Conservation (phyloP, 2,888 invertebrate species). For the Abrostola triplasia region DNA sequence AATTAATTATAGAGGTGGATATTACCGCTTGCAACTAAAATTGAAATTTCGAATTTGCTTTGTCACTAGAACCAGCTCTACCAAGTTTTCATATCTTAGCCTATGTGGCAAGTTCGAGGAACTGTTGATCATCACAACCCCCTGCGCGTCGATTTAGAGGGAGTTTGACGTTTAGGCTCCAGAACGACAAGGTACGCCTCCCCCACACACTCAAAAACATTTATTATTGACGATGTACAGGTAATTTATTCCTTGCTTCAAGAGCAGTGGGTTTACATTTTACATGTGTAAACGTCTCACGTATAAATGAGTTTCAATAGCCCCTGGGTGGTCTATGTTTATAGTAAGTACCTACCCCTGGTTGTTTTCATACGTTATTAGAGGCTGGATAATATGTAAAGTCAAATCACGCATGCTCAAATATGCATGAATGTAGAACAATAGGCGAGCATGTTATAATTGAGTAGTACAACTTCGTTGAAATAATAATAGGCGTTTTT, state of each 20-base stretch:
- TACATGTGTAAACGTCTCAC: constrained; percentile 20
- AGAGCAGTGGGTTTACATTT: constrained; percentile 7
- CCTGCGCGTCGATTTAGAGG: neutral
- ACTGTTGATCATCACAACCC: neutral
- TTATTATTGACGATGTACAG: constrained; percentile 11
- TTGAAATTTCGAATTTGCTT: neutral
- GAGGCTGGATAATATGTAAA: constrained; percentile 1
- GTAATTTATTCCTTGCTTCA: constrained; percentile 10
- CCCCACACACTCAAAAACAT: constrained; percentile 5
- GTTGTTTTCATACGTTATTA: constrained; percentile 30
- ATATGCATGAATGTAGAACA: neutral
- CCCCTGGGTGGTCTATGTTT: constrained; percentile 4
- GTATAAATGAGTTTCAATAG: constrained; percentile 25
- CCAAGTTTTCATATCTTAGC: no score
- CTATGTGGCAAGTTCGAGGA: neutral
- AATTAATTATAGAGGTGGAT: neutral
- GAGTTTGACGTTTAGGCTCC: neutral
- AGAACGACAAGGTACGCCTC: neutral
- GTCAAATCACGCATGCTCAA: neutral
- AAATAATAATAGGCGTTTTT: no score
- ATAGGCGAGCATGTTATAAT: neutral
- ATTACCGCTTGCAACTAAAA: neutral
- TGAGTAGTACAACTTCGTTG: neutral
- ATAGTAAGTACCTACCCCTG: constrained; percentile 3
- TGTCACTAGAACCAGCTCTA: neutral